These are phyloP conservation scores for Punctoribates punctum DNA, from an alignment of 2,888 invertebrate genomes.

Conservation along the genomic window DNA sequence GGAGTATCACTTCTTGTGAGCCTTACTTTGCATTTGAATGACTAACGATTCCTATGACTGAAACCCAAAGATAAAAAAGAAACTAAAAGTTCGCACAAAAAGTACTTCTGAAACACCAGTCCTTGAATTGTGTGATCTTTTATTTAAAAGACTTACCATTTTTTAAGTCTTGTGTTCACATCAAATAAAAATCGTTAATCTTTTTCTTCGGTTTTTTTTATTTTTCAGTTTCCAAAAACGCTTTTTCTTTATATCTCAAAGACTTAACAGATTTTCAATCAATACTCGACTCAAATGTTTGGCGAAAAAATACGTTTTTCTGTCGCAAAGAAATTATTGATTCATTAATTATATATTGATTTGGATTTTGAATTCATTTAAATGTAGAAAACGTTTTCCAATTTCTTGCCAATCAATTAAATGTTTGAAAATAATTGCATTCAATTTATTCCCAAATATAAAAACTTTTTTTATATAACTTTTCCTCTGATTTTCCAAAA, in stretches of 20 bases:
- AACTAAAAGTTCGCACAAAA: neutral
- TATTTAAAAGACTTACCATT: neutral
- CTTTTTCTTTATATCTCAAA: neutral
- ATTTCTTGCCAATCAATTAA: neutral
- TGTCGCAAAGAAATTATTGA: neutral
- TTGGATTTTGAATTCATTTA: neutral
- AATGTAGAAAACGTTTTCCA: neutral
- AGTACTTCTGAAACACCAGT: neutral
- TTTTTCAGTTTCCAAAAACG: neutral
- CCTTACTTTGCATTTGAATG: conserved; percentile 20
- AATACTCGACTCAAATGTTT: neutral
- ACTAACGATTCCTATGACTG: neutral
- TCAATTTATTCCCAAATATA: too few species aligned
- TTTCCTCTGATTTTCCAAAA: neutral
- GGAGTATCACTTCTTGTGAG: neutral
- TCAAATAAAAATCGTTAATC: conserved; percentile 26
- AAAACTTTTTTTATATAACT: too few species aligned
- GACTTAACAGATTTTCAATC: neutral
- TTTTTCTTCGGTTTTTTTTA: neutral
- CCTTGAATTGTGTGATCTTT: conserved; percentile 18
- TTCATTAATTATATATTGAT: conserved; percentile 1
- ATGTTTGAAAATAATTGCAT: too few species aligned
- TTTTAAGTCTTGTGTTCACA: conserved; percentile 3
- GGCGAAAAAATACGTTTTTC: neutral
- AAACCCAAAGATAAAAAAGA: neutral